phyloP scores from a whole-genome alignment of 2,888 invertebrate genomes.

The Cyrtodaria siliqua region DNA sequence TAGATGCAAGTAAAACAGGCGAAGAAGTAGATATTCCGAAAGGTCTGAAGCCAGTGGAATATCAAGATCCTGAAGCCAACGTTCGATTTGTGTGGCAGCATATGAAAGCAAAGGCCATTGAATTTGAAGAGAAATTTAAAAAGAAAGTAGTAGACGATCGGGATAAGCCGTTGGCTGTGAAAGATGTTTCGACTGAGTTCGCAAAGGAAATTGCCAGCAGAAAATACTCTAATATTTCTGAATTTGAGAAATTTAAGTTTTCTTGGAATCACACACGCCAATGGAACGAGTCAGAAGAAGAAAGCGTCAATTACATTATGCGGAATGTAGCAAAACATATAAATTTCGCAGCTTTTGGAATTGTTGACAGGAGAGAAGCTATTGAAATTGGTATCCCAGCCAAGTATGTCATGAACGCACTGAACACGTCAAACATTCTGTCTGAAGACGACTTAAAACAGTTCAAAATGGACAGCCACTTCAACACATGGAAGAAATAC shows the following conservation, averaged over 20 bases:
- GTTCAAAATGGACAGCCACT: constrained; percentile 35
- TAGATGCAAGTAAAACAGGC: constrained; percentile 85
- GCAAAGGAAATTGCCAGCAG: constrained; percentile 15
- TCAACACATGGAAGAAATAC: constrained; percentile 32
- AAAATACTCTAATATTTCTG: constrained; percentile 26
- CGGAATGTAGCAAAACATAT: constrained; percentile 21
- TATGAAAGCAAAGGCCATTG: constrained; percentile 21
- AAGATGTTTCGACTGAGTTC: constrained; percentile 31
- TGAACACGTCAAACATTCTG: constrained; percentile 43
- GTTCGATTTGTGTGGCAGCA: constrained; percentile 31
- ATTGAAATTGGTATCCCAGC: constrained; percentile 36
- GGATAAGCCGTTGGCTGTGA: too few species aligned
- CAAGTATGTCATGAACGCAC: constrained; percentile 37
- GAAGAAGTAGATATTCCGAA: constrained; percentile 44
- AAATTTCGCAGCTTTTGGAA: constrained; percentile 41
- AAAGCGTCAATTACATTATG: constrained; percentile 18
- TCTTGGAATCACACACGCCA: constrained; percentile 15
- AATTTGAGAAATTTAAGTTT: constrained; percentile 47
- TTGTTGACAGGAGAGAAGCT: constrained; percentile 24
- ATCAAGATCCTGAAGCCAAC: neutral
- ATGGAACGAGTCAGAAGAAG: neutral
- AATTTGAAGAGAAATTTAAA: constrained; percentile 8
- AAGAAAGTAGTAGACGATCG: neutral
- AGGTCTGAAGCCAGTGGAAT: constrained; percentile 17
- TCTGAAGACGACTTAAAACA: constrained; percentile 27